phyloP scores from a whole-genome alignment of 2,888 invertebrate genomes.

The Bellardia bayeri region DNA sequence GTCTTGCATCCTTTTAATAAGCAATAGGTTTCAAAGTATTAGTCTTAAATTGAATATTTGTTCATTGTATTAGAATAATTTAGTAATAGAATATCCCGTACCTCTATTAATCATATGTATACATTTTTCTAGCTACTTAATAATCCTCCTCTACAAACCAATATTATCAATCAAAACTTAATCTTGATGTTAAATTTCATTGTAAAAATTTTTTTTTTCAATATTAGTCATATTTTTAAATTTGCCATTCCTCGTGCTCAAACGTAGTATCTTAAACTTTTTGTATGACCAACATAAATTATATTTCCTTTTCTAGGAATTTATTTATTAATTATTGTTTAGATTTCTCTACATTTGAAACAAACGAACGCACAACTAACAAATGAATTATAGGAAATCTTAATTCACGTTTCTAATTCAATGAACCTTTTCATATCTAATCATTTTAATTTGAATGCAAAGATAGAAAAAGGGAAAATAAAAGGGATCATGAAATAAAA shows the following conservation, averaged over 20 bases:
- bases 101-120: too few relatives aligned
- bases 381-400: slow-evolving; percentile 13
- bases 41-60: too few relatives aligned
- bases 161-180: not conserved
- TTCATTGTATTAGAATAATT: too few relatives aligned
- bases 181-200: not conserved
- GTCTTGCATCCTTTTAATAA: too few relatives aligned
- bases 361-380: not conserved
- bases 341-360: slow-evolving; percentile 7
- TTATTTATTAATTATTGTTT: slow-evolving; percentile 15
- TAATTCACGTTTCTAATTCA: slow-evolving; percentile 48
- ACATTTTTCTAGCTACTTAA: not conserved
- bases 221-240: not conserved
- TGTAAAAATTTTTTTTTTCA: not conserved
- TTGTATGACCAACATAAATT: slow-evolving; percentile 12
- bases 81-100: too few relatives aligned
- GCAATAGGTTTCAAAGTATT: too few relatives aligned
- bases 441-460: slow-evolving; percentile 36
- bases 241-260: not conserved
- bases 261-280: not conserved
- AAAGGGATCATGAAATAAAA: slow-evolving; percentile 28
- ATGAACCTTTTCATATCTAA: slow-evolving; percentile 52
- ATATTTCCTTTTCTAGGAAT: slow-evolving; percentile 16
- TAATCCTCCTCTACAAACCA: not conserved
- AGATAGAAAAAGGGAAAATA: not conserved